Base-by-base conservation (phyloP, 2,113 vertebrate genomes). In the Grantiella picta region DNA sequence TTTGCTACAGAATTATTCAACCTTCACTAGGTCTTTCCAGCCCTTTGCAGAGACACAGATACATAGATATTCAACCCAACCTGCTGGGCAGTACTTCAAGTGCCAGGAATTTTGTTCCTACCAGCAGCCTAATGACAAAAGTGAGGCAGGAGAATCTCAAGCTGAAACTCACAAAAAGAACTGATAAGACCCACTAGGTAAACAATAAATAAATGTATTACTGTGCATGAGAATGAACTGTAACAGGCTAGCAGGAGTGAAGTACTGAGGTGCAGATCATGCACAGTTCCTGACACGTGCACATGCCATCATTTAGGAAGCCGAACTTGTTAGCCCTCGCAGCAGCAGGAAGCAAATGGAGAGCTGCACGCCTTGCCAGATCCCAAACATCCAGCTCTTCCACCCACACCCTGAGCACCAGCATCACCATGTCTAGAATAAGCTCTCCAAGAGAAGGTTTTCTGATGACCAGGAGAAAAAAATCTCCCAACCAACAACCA, bases 131-230 rank as follows among this genome's bases (percentile, higher is more conserved):
- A 33, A 50, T 2, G 36, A 24, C 9, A 61, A 45, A 65, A 65
- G 36, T 4, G 5, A 83, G 33, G 93, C 66, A 85, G 60, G 35
- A 93, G 38, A 90, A 81, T 33, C 52, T n/a, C 16, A 33, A 38
- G 15, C 3, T 69, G 24, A 53, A 94, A 89, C 24, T 42, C 47
- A 38, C 53, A 60, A 76, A 42, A 85, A 14, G 54, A 80, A 50
- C 52, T 14, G 9, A 64, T 64, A 18, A 75, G 56, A 88, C 40
- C 54, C 71, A 27, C 44, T 25, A 60, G n/a, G 35, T 73, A 68
- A 92, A 93, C 28, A 92, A 95, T 86, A 90, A 93, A 88, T 77
- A 92, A 88, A n/a, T 52, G 85, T 65, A 59, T 63, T 59, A 81
- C 92, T 65, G 44, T 35, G 29, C 84, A 77, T 19, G 27, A 79